Base-by-base conservation (phyloP, 2,113 vertebrate genomes). In the Vidua chalybeata region DNA sequence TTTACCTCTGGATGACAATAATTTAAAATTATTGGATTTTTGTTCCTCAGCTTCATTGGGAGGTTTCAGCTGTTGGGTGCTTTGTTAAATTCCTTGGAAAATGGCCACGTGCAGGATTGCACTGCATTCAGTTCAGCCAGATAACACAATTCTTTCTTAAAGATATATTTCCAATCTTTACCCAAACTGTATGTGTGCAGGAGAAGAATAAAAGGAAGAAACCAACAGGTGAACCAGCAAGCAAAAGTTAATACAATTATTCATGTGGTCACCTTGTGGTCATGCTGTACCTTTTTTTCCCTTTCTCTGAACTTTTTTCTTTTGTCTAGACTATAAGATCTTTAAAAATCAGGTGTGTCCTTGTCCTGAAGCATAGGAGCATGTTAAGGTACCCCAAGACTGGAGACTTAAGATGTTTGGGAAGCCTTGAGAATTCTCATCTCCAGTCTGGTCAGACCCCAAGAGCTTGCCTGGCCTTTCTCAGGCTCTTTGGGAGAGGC, bases 381-480 rank as follows among this genome's bases (percentile, higher is more conserved):
- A 15, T 2, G 2, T 78, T 51, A 30, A 62, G 22, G 31, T 37
- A 41, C 46, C 31, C 43, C 0, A 0, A 26, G 43, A 66, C 28
- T 31, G 39, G 26, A 71, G 81, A 41, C 27, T 33, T 54, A 5
- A 22, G 13, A 9, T 58, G 11, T 61, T 63, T 86, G 92, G 41
- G 35, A 76, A 51, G 30, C 54, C 35, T 75, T 79, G 48, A 30
- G 35, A 79, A 52, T 64, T 82, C 61, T 90, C 72, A 15, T 49
- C 39, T 71, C 45, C 22, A 30, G 20, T 19, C 58, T 56, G 48
- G 41, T 71, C 66, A 85, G 74, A 55, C 35, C 21, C 20, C 14
- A 21, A 37, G 58, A 90, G 49, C 55, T 84, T 30, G 43, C 33
- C 91, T 95, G 88, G 91, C 93, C 82, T 93, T 88, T 94, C 93